Percentiles rank a stretch among this genome's conserved stretches.
phyloP scores from a whole-genome alignment of 1,140 invertebrate species.

The Palaemon carinicauda region DNA sequence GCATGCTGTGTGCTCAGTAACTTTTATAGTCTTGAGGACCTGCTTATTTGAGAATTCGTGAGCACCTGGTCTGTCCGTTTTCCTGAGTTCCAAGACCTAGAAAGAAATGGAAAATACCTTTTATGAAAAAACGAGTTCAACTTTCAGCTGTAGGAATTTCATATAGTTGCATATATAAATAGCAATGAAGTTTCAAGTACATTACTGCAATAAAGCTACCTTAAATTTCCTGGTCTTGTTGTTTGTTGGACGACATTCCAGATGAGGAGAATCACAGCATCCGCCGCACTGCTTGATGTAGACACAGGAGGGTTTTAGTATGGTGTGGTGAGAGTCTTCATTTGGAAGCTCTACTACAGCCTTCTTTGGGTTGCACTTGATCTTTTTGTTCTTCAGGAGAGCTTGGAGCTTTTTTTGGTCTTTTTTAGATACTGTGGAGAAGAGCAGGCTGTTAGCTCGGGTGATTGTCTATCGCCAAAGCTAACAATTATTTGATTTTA shows the following conservation, averaged over 20 bases:
- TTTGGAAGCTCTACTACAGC: conserved; percentile 24
- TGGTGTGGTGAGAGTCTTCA: neutral
- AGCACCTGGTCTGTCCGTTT: neutral
- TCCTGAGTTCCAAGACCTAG: neutral
- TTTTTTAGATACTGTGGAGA: neutral
- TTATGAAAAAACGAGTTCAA: neutral
- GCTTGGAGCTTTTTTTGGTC: neutral
- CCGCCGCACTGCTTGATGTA: conserved; percentile 46
- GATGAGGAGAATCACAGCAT: conserved; percentile 2
- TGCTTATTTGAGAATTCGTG: neutral
- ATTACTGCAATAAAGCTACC: neutral
- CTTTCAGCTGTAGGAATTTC: neutral
- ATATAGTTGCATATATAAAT: too few species aligned
- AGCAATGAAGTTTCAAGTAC: too few species aligned
- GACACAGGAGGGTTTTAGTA: conserved; percentile 34
- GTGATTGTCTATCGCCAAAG: too few species aligned
- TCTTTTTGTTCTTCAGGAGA: conserved; percentile 20
- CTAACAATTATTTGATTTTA: too few species aligned
- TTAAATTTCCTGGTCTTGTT: conserved; percentile 20
- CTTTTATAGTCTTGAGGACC: neutral
- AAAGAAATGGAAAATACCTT: neutral
- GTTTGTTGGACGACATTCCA: conserved; percentile 11
- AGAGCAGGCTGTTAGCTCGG: neutral
- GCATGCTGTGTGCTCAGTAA: conserved; percentile 28
- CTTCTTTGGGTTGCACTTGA: conserved; percentile 45